A percentile compares a stretch with the other conserved stretches of the same genome.
Evolutionary conservation across 2,113 vertebrate genomes (phyloP).

Genomic region (Oreochromis spilurus): DNA sequence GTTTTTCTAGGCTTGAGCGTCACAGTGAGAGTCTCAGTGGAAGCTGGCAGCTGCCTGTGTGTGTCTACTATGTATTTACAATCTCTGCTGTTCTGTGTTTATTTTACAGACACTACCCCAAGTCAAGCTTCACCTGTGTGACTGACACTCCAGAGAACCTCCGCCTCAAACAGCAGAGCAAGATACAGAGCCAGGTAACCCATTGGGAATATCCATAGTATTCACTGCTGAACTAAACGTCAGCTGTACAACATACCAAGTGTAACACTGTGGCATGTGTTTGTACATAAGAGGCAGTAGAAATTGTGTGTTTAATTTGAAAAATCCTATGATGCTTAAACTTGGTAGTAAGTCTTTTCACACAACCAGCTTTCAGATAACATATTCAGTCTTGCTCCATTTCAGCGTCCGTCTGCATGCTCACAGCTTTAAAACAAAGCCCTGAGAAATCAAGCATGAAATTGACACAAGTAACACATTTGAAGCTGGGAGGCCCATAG

Average conservation of each 20-base stretch:
- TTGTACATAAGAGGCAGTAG: neutral
- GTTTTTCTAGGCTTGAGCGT: slow-evolving; percentile 1
- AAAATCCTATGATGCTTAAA: neutral
- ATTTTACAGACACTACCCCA: slow-evolving; percentile 92
- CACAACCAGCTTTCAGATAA: neutral
- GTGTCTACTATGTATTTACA: slow-evolving; percentile 1
- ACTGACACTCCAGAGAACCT: slow-evolving; percentile 96
- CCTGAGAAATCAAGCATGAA: neutral
- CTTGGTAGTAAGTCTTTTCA: neutral
- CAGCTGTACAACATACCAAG: neutral
- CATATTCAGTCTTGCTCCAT: neutral
- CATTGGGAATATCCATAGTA: neutral
- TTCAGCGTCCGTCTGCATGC: neutral
- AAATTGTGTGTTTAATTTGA: neutral
- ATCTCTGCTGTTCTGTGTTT: slow-evolving; percentile 18
- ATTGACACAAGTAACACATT: neutral
- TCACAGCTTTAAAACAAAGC: neutral
- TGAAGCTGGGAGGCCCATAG: neutral
- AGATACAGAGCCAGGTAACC: slow-evolving; percentile 94
- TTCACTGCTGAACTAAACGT: neutral
- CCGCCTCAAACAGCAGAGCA: slow-evolving; percentile 93
- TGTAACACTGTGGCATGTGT: neutral
- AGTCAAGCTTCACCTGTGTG: slow-evolving; percentile 91
- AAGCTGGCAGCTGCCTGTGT: neutral
- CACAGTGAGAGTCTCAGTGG: slow-evolving; percentile 2